Evolutionary conservation across 2,113 vertebrate species (phyloP), one percentile per base, ranked within the genome.

Genomic region (Corythaixoides concolor): DNA sequence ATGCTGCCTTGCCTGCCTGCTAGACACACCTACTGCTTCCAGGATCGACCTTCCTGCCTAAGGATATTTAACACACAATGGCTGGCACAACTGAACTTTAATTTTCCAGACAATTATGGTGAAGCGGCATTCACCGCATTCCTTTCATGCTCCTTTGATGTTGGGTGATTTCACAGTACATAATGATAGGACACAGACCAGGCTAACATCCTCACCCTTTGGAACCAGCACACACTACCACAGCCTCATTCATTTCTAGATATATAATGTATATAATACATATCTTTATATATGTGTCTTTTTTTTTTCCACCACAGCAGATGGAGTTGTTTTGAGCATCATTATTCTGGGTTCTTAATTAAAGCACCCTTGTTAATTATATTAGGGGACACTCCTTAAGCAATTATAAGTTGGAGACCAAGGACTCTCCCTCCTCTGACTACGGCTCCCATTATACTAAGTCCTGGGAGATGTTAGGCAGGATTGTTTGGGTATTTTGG

Each of bases 281-380:
- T 74, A 33, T 53, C 22, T 78, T 47, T 85, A 28, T 35, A 59
- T 41, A 11, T 7, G 19, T 59, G 20, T 60, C 43, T 49, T 16
- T 39, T 32, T 37, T 52, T 66, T 66, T 20, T 50, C 56, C n/a
- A 1, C 49, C n/a, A 1, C 77, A 60, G 75, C 72, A 63, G 72
- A 74, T 18, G 72, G 90, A 81, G 62, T 73, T 95, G 95, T 94
- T 97, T 93, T 84, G 92, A 73, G 55, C 74, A 78, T 87, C 62
- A 30, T 97, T 89, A 84, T 58, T 43, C 66, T 14, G 6, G 85
- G 88, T 37, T 72, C 93, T 95, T 95, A 95, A 98, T 98, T 97
- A 96, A 93, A 73, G 90, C 78, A 18, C 59, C 86, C 80, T 95
- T 15, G 59, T 94, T 96, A 97, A 95, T 97, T 93, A 89, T 58